Evolutionary conservation across 2,888 invertebrate species (phyloP), one percentile per base, ranked within the genome.

Genomic region (Romanomermis culicivorax): DNA sequence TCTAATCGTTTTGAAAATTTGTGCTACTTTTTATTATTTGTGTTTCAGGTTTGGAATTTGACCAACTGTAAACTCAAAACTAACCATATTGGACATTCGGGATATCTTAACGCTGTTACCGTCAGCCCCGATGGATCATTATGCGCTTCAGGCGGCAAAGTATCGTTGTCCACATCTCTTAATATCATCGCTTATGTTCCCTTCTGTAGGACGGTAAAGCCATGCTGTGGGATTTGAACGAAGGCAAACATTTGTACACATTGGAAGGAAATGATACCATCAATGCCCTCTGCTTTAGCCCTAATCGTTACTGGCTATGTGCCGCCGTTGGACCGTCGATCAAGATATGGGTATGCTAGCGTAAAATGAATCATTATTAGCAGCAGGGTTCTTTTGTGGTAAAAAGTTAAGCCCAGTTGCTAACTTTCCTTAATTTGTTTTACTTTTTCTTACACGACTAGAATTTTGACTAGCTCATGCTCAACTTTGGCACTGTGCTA

Each of bases 71-170:
- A 85, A 70, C 78, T 97, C 69, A 95, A 95, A 79, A 93, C 89
- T 72, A 93, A 95, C 75, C 95, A 97, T 70, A 80, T 81, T 68
- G 95, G 95, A 55, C 97, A 97, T 75, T 82, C 81, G 65, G 95
- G 93, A 30, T 95, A 91, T 75, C 75, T 99, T 71, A 97, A 97
- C 77, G 88, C 89, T 30, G 95, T 97, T 3, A 95, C 97, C 0
- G 95, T 97, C 51, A 93, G 93, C 50, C 97, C 97, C 64, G 97
- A 97, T 74, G 97, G 97, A 67, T 95, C 95, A 1, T 79, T 97
- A 42, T 99, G 97, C 70, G 95, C 95, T n/a, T 93, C 91, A 59
- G 95, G 95, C 71, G 97, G 93, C 69, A 93, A 93, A 74, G 79
- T 78, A 26, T 26, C 4, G 24, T 11, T 3, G 14, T 30, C 36